Conservation (phyloP, 2,113 vertebrate genomes). For the Anolis sagrei region DNA sequence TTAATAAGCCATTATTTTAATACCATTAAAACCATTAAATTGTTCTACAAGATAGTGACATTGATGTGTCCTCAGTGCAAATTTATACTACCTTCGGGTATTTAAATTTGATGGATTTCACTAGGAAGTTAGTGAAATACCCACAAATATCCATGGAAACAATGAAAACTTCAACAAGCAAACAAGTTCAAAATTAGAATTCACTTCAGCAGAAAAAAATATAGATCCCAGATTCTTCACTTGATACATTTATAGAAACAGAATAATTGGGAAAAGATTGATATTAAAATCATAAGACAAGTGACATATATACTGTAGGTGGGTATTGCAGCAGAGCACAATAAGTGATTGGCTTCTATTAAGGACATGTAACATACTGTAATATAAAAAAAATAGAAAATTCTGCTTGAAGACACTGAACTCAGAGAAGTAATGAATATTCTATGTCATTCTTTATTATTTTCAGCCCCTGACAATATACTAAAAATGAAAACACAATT, state of each 20-base stretch:
- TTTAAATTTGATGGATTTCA: constrained; percentile 41
- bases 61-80: constrained; percentile 40
- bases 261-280: constrained; percentile 15
- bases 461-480: background rate
- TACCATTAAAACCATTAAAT: too few relatives aligned
- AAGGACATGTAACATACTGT: background rate
- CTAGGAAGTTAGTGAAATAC: constrained; percentile 43
- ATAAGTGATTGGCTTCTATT: constrained; percentile 27
- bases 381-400: background rate
- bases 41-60: constrained; percentile 36
- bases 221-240: constrained; percentile 22
- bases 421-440: background rate
- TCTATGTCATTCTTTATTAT: background rate
- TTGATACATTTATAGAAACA: constrained; percentile 40
- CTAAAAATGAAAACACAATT: background rate
- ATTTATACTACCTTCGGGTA: constrained; percentile 31
- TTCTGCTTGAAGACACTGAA: background rate
- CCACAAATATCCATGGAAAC: constrained; percentile 51
- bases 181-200: constrained; percentile 58
- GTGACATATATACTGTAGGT: constrained; percentile 26
- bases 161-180: constrained; percentile 39
- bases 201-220: constrained; percentile 15
- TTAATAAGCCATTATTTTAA: too few relatives aligned
- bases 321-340: constrained; percentile 12
- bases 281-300: constrained; percentile 39